phyloP scores from a whole-genome alignment of 2,113 vertebrate species.

The Mus pahari region DNA sequence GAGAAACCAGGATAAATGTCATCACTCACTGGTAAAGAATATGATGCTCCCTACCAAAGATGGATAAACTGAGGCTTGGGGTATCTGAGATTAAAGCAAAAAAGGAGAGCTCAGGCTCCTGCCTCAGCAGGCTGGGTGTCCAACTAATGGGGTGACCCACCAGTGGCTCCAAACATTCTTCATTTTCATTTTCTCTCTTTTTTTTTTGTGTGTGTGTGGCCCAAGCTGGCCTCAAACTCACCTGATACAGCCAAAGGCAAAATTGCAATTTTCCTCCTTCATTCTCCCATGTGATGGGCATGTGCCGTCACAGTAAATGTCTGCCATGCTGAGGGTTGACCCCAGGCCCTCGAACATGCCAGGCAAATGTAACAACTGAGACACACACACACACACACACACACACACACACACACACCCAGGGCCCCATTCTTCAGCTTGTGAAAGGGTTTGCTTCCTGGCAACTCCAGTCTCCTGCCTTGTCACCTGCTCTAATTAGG shows the following conservation, averaged over 20 bases:
- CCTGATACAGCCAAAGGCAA: background rate
- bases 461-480: background rate
- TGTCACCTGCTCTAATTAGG: background rate
- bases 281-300: background rate
- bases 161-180: background rate
- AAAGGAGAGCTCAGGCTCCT: accelerated
- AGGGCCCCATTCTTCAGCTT: background rate
- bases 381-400: no score
- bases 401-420: no score
- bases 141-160: accelerated
- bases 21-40: accelerated
- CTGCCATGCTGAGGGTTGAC: background rate
- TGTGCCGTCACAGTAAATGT: background rate
- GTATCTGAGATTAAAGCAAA: no score
- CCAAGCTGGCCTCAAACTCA: background rate
- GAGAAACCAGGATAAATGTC: background rate
- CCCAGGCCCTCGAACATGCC: background rate
- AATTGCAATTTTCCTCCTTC: background rate
- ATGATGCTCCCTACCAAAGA: accelerated
- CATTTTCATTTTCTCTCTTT: background rate
- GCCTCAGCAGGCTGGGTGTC: accelerated
- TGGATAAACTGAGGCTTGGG: background rate
- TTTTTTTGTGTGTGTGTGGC: background rate
- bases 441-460: no score
- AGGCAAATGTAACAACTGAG: background rate